phyloP scores from a whole-genome alignment of 1,140 invertebrate species.

The Sminthurinus signatus region DNA sequence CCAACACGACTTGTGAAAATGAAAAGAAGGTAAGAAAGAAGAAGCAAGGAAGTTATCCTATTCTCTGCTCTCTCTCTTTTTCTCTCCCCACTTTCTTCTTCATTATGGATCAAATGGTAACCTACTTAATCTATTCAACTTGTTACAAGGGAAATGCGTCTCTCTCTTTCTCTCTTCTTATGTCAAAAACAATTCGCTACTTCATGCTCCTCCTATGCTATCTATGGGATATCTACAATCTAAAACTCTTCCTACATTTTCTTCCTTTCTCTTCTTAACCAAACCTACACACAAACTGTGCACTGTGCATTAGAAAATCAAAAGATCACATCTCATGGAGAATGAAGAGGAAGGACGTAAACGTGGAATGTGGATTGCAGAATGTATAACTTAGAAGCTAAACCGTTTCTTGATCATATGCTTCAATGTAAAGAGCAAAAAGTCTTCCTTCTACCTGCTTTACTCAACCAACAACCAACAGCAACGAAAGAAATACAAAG shows the following conservation, averaged over 20 bases:
- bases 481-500: too few species aligned
- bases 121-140: conserved; percentile 9
- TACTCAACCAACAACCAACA: too few species aligned
- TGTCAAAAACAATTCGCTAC: neutral
- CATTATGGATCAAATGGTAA: conserved; percentile 1
- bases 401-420: too few species aligned
- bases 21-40: neutral
- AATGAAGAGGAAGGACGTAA: too few species aligned
- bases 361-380: too few species aligned
- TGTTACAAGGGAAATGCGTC: neutral
- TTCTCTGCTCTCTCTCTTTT: conserved; percentile 2
- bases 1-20: neutral
- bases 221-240: neutral
- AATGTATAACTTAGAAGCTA: too few species aligned
- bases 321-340: neutral
- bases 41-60: too few species aligned
- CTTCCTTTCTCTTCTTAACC: neutral
- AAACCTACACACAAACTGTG: neutral
- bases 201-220: neutral
- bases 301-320: neutral
- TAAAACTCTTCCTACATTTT: neutral
- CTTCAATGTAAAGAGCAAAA: too few species aligned
- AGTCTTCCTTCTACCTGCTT: too few species aligned
- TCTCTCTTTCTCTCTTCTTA: neutral
- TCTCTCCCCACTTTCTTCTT: too few species aligned